Evolutionary conservation across 2,113 vertebrate species (phyloP).

Genomic region (Leucoraja erinaceus): DNA sequence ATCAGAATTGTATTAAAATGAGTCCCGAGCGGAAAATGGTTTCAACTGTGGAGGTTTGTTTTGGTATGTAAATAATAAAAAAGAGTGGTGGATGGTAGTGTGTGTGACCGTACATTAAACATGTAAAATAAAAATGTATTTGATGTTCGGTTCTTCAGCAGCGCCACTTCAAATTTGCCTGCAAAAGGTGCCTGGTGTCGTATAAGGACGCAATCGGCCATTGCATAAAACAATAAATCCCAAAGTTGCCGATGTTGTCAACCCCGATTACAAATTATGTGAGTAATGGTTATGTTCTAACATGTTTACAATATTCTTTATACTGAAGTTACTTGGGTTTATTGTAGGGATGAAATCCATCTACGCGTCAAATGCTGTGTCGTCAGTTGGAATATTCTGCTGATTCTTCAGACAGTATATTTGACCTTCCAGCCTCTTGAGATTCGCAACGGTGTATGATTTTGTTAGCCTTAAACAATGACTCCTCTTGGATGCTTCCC

Average conservation of each 20-base stretch:
- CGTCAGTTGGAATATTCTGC: background rate
- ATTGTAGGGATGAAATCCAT: background rate
- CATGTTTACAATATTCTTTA: background rate
- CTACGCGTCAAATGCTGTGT: background rate
- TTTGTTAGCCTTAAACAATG: background rate
- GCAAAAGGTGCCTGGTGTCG: background rate
- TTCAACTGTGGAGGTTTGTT: background rate
- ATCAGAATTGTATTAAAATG: constrained; percentile 18
- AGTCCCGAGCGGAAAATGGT: background rate
- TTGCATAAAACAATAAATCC: background rate
- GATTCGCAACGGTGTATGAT: background rate
- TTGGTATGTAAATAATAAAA: constrained; percentile 25
- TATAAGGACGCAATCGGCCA: background rate
- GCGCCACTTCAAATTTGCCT: background rate
- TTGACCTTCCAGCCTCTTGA: background rate
- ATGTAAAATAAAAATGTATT: background rate
- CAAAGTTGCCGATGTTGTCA: background rate
- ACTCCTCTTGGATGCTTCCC: background rate
- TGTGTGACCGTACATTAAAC: too few species aligned
- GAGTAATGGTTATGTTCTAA: background rate
- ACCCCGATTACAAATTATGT: background rate
- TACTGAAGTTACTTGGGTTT: background rate
- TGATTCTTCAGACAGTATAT: background rate
- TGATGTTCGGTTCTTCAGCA: too few species aligned
- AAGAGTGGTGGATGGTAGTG: background rate